Percentiles rank a stretch among this genome's conserved stretches.
These are phyloP conservation scores for Gymnobelideus leadbeateri DNA, from an alignment of 2,113 vertebrate genomes.

Conservation along the genomic window DNA sequence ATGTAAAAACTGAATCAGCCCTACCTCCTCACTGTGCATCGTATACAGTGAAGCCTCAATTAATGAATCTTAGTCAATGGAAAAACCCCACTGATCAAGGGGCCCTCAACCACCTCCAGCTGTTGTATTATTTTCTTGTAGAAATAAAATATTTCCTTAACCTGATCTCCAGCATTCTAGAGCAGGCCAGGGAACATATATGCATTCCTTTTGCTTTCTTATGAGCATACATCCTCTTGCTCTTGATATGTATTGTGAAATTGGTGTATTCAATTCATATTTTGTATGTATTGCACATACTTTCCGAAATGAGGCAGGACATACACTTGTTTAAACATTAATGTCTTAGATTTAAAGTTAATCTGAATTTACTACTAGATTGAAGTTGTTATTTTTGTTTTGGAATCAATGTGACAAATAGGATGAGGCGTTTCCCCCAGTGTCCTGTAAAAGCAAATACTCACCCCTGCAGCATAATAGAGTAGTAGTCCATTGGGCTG, in stretches of 20 bases:
- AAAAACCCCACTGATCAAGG: not conserved
- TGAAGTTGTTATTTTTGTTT: constrained; percentile 12
- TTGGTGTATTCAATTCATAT: not conserved
- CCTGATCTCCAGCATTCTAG: not conserved
- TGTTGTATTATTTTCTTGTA: constrained; percentile 13
- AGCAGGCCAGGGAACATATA: constrained; percentile 8
- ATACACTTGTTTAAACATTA: not conserved
- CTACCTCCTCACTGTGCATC: not conserved
- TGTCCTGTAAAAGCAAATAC: constrained; percentile 68
- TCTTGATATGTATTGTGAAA: not conserved
- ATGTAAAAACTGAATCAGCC: not conserved
- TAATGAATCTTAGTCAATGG: not conserved
- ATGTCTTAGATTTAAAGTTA: constrained; percentile 19
- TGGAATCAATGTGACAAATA: constrained; percentile 50
- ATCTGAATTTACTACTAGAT: constrained; percentile 17
- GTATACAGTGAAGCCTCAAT: not conserved
- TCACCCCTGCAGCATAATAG: constrained; percentile 91
- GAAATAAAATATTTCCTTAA: constrained; percentile 38
- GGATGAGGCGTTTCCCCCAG: not conserved
- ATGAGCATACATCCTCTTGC: not conserved
- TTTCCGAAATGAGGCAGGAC: constrained; percentile 18
- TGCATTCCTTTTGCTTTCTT: constrained; percentile 15
- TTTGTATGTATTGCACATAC: not conserved
- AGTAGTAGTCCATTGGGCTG: constrained; percentile 93
- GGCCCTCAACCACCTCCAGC: not conserved